Conservation (phyloP, 2,797 vertebrate species). For the Bradypus variegatus region DNA sequence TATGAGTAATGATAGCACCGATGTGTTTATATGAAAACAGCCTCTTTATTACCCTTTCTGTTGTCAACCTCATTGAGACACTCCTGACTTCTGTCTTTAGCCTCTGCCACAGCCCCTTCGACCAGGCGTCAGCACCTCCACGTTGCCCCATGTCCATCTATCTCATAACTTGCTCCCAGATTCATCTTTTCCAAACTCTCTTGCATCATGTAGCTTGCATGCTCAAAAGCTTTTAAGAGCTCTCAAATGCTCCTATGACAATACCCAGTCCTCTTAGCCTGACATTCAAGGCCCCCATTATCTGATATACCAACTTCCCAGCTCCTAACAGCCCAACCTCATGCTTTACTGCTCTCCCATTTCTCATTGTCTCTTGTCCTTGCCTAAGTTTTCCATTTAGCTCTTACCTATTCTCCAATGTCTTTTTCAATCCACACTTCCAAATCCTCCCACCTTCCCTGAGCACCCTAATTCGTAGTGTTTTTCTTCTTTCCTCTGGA, state of each 20-base stretch:
- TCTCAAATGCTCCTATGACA: background rate
- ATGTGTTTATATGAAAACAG: background rate
- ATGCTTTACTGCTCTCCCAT: too few species aligned
- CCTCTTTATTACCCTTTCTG: background rate
- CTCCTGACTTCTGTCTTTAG: background rate
- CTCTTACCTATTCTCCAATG: background rate
- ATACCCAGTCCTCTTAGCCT: background rate
- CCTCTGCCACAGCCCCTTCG: background rate
- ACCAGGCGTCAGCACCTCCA: background rate
- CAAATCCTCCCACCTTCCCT: background rate
- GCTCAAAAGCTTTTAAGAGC: background rate
- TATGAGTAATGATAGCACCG: background rate
- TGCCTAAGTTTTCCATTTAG: background rate
- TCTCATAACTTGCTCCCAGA: background rate
- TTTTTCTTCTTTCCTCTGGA: background rate
- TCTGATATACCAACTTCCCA: background rate
- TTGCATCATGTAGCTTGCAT: background rate
- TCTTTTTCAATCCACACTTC: background rate
- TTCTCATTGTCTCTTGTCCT: background rate
- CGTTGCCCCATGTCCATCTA: background rate
- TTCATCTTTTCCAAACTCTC: background rate
- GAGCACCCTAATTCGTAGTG: background rate
- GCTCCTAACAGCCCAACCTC: background rate
- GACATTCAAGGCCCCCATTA: background rate
- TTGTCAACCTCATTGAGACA: background rate